Percentiles rank a stretch among this genome's conserved stretches.
Evolutionary conservation across 2,888 invertebrate genomes (phyloP).

Genomic region (Hirtodrosophila duncani): DNA sequence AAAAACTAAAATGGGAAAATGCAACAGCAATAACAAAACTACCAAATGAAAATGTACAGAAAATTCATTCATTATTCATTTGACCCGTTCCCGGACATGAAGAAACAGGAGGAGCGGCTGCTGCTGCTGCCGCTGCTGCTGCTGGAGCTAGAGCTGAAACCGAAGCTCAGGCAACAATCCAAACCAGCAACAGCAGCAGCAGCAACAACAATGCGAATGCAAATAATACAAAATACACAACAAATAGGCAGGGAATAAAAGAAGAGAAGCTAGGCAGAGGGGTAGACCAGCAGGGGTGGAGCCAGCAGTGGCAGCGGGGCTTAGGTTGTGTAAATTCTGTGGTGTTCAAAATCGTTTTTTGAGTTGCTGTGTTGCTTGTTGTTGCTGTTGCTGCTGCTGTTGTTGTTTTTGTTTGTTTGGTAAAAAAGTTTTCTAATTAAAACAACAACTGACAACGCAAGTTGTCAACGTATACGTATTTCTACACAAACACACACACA

Average conservation of each 20-base stretch:
- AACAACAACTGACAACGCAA: constrained; percentile 72
- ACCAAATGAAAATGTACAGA: constrained; percentile 39
- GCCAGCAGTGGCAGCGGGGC: background rate
- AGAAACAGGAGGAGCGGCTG: constrained; percentile 3
- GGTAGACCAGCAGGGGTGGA: background rate
- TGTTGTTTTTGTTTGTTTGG: constrained; percentile 47
- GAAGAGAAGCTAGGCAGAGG: background rate
- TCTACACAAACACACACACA: constrained; percentile 32
- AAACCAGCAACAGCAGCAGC: background rate
- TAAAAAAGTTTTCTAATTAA: constrained; percentile 72
- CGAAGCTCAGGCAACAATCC: constrained; percentile 22
- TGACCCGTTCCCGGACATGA: too few species aligned
- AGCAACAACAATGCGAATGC: constrained; percentile 64
- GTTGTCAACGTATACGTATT: constrained; percentile 62
- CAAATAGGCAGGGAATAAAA: constrained; percentile 5
- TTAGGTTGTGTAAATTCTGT: constrained; percentile 44
- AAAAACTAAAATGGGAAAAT: background rate
- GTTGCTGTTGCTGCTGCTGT: constrained; percentile 25
- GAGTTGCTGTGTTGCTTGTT: constrained; percentile 53
- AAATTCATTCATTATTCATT: constrained; percentile 72
- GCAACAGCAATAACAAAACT: constrained; percentile 9
- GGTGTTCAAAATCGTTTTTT: constrained; percentile 66
- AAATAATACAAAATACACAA: constrained; percentile 55
- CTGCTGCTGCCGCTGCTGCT: too few species aligned
- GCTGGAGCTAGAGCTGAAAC: too few species aligned